Conservation (phyloP, 2,888 invertebrate species). For the Spisula subtruncata region DNA sequence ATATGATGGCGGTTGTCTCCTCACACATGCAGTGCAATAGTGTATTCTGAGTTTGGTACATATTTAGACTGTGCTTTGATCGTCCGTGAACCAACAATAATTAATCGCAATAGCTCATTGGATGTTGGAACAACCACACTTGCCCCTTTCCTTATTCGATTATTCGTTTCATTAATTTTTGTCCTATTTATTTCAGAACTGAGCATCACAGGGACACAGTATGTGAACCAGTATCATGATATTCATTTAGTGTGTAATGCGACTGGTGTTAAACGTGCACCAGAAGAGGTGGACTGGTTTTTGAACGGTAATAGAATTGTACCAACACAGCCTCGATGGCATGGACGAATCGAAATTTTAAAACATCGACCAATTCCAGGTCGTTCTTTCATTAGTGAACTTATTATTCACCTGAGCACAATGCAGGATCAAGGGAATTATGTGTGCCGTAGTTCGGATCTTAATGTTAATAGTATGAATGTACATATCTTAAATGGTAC, state of each 20-base stretch:
- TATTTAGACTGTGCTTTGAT: too few relatives aligned
- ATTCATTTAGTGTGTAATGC: conserved; percentile 81
- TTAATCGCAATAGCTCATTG: too few relatives aligned
- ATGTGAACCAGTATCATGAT: conserved; percentile 76
- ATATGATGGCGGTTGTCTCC: too few relatives aligned
- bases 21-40: too few relatives aligned
- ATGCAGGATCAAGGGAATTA: conserved; percentile 72
- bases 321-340: conserved; percentile 64
- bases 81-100: too few relatives aligned
- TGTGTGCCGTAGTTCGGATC: conserved; percentile 75
- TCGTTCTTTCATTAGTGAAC: conserved; percentile 70
- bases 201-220: conserved; percentile 76
- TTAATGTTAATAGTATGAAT: conserved; percentile 72
- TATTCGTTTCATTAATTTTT: too few relatives aligned
- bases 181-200: conserved; percentile 72
- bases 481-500: conserved; percentile 77
- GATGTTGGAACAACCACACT: too few relatives aligned
- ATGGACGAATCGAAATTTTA: conserved; percentile 64
- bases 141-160: too few relatives aligned
- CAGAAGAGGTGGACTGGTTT: conserved; percentile 81
- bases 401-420: conserved; percentile 69
- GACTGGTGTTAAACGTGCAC: conserved; percentile 79
- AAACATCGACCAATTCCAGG: conserved; percentile 65
- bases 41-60: too few relatives aligned
- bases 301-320: conserved; percentile 76